Base-by-base conservation (phyloP, 2,888 invertebrate species). In the Aphodius sticticus region DNA sequence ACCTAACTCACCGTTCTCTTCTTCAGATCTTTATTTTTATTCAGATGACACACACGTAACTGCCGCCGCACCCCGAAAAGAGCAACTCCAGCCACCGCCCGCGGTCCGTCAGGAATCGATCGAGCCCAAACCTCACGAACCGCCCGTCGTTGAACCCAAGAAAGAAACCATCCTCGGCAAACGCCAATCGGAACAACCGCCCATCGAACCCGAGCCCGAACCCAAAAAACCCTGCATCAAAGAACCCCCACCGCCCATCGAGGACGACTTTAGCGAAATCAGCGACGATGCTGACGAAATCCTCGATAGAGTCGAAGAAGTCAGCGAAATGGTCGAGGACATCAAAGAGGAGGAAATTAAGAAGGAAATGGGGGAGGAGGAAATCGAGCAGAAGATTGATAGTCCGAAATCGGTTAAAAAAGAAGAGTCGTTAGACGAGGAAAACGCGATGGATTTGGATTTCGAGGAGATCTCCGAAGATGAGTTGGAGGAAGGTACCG, bases 381-480 rank as follows among this genome's bases (percentile, higher is more conserved):
- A 82, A 7, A 86, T 85, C 9, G 79, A 35, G 36, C 69, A 78
- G 12, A 85, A 86, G 75, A 82, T 84, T 16, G 86, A 89, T 88
- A 76, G 84, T 4, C 87, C 88, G 3, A 83, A 80, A 74, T 81
- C 82, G 69, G 83, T 84, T 12, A 83, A 82, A 3, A 88, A 88
- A 83, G 88, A 92, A 77, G 92, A 92, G 82, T 90, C 90, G 15
- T 91, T 92, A 82, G 35, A 36, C 84, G 95, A 95, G 81, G 95
- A 95, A 83, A 94, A 94, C 85, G 75, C 76, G 0, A 92, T 93
- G 86, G 92, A 94, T 82, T 91, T 96, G 86, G 96, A 96, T 86
- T 96, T 96, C 89, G 96, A 96, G 89, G 96, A 96, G 90, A 96
- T 96, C 85, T 96, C 96, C 15, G 96, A 97, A 88, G 96, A 96